These are phyloP conservation scores for Leucania comma DNA, from an alignment of 2,888 invertebrate genomes.

Conservation along the genomic window DNA sequence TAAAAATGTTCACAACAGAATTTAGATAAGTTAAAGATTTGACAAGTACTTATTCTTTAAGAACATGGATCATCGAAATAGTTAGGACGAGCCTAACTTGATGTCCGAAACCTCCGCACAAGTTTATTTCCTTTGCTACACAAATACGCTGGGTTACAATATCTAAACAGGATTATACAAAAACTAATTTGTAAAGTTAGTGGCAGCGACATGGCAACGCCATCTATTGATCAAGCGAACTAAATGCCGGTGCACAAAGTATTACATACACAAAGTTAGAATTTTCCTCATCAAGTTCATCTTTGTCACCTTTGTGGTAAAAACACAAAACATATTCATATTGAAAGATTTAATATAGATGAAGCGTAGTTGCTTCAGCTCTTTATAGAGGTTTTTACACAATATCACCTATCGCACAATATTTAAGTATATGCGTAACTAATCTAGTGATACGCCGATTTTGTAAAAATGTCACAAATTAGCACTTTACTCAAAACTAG, in stretches of 20 bases:
- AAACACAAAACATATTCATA: conserved; percentile 5
- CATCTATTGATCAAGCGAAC: conserved; percentile 41
- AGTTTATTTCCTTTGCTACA: conserved; percentile 6
- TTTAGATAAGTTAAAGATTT: too few species aligned
- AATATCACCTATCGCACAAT: neutral
- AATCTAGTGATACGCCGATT: neutral
- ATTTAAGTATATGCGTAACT: neutral
- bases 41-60: too few species aligned
- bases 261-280: neutral
- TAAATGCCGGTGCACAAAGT: neutral
- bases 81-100: neutral
- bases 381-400: neutral
- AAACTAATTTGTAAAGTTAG: conserved; percentile 16
- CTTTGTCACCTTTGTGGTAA: neutral
- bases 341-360: neutral
- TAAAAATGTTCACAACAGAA: neutral
- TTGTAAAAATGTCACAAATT: neutral
- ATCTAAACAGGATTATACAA: neutral
- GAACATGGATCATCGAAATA: neutral
- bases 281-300: neutral
- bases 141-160: neutral
- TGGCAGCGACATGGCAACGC: conserved; percentile 25
- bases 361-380: neutral
- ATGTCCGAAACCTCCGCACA: neutral
- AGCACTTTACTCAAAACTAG: conserved; percentile 3